Evolutionary conservation across 2,797 vertebrate genomes (phyloP).

Genomic region (Gallirallus australis): DNA sequence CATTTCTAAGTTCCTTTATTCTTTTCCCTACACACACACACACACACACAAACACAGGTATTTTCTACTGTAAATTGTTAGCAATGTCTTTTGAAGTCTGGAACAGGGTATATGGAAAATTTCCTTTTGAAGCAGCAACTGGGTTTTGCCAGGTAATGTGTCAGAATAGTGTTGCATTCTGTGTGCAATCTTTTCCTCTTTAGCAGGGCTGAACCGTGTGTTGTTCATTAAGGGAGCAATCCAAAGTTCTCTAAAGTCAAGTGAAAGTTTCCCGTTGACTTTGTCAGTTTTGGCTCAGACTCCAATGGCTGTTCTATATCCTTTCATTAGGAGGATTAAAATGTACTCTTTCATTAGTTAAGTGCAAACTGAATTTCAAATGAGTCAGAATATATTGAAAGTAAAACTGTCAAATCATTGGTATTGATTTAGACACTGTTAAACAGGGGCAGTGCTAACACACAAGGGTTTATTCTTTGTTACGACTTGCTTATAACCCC

Average conservation of each 20-base stretch:
- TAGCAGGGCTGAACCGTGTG: background rate
- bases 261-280: constrained; percentile 15
- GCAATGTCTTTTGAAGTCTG: background rate
- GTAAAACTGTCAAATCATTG: constrained; percentile 39
- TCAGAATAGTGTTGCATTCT: background rate
- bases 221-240: background rate
- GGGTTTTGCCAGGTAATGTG: background rate
- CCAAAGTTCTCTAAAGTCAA: background rate
- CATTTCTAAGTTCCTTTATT: background rate
- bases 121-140: background rate
- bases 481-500: constrained; percentile 1
- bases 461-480: constrained; percentile 57
- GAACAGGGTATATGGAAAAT: background rate
- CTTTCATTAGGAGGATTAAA: constrained; percentile 61
- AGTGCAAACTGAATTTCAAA: constrained; percentile 62
- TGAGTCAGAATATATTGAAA: constrained; percentile 44
- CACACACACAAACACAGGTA: background rate
- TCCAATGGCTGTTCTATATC: background rate
- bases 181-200: background rate
- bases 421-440: constrained; percentile 64
- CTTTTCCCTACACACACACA: background rate
- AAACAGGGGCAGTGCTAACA: constrained; percentile 37
- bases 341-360: constrained; percentile 66
- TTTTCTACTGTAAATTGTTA: background rate
- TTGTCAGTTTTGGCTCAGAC: background rate